Percentiles rank a stretch among this genome's conserved stretches.
Evolutionary conservation across 2,888 invertebrate genomes (phyloP).

Genomic region (Stomorhina lunata): DNA sequence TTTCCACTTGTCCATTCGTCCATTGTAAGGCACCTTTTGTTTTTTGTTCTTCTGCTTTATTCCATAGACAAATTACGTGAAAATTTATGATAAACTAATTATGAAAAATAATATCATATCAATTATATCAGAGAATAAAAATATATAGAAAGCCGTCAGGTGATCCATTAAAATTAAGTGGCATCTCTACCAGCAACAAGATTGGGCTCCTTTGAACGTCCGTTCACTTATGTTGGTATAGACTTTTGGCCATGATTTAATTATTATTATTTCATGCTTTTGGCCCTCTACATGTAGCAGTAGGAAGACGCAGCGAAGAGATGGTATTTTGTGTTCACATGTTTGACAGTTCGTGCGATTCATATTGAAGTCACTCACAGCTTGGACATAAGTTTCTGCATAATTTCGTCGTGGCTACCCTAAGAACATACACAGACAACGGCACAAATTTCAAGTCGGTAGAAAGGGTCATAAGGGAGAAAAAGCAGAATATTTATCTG

Average conservation of each 20-base stretch:
- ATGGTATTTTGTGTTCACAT: slow-evolving; percentile 43
- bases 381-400: slow-evolving; percentile 24
- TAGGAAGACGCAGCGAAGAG: not conserved
- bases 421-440: not conserved
- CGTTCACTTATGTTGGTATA: not conserved
- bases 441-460: not conserved
- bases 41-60: no score
- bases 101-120: no score
- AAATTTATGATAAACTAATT: no score
- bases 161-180: no score
- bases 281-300: not conserved
- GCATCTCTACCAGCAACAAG: slow-evolving; percentile 57
- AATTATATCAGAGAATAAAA: no score
- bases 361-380: slow-evolving; percentile 58
- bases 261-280: no score
- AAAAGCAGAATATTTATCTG: not conserved
- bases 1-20: no score
- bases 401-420: slow-evolving; percentile 7
- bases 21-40: no score
- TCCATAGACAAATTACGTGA: no score
- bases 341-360: slow-evolving; percentile 53
- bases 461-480: not conserved
- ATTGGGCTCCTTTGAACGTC: slow-evolving; percentile 51
- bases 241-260: no score
- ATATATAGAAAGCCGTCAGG: no score